phyloP scores from a whole-genome alignment of 2,113 vertebrate genomes.

The Monarcha castaneiventris region DNA sequence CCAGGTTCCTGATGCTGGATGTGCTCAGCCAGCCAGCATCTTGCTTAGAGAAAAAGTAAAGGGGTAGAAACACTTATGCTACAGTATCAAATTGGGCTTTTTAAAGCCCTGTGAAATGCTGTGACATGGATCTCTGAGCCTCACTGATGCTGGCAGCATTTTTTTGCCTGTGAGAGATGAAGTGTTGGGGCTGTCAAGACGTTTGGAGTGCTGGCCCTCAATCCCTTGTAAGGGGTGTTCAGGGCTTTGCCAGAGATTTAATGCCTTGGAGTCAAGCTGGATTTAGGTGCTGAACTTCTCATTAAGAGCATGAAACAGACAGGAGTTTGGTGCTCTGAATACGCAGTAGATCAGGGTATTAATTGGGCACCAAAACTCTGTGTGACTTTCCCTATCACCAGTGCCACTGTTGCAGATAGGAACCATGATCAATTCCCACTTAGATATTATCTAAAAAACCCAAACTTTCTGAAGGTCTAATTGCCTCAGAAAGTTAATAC shows the following conservation, averaged over 20 bases:
- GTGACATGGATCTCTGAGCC: neutral
- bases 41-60: neutral
- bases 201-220: neutral
- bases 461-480: neutral
- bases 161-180: neutral
- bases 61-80: neutral
- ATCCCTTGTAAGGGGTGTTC: neutral
- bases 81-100: neutral
- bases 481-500: neutral
- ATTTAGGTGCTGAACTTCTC: neutral
- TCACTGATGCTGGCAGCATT: neutral
- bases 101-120: neutral
- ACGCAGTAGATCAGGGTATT: neutral
- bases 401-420: neutral
- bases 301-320: neutral
- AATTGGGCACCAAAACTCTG: fast-evolving
- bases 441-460: neutral
- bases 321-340: neutral
- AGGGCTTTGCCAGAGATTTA: neutral
- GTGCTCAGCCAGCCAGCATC: neutral
- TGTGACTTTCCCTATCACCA: neutral
- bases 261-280: neutral
- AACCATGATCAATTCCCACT: neutral
- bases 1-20: neutral
- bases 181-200: neutral